Percentiles rank a stretch among this genome's conserved stretches.
These are phyloP conservation scores for Apodemia duryi DNA, from an alignment of 2,888 invertebrate genomes.

Conservation along the genomic window DNA sequence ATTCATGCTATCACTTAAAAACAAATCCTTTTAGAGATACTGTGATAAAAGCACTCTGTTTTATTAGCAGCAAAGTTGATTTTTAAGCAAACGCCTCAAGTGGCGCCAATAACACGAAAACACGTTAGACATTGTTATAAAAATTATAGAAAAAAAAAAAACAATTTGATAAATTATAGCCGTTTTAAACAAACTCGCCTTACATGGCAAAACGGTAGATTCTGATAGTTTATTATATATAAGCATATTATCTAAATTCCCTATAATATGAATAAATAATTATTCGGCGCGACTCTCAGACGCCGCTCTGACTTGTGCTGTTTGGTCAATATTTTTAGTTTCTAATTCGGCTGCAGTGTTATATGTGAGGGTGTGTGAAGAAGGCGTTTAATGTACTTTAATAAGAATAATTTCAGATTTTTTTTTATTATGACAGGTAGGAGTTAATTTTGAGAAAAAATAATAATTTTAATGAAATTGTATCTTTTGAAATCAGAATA, in stretches of 20 bases:
- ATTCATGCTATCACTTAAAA: slow-evolving; percentile 18
- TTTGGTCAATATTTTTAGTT: slow-evolving; percentile 1
- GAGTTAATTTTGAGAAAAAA: background rate
- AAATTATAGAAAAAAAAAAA: slow-evolving; percentile 39
- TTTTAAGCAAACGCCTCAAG: slow-evolving; percentile 21
- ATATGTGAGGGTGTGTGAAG: background rate
- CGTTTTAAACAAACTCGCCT: slow-evolving; percentile 48
- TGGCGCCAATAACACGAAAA: slow-evolving; percentile 46
- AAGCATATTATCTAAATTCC: slow-evolving; percentile 38
- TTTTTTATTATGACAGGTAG: too few species aligned
- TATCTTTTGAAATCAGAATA: too few species aligned
- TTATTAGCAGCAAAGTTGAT: background rate
- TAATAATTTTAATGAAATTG: too few species aligned
- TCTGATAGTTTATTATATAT: slow-evolving; percentile 38
- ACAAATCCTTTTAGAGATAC: background rate
- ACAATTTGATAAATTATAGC: slow-evolving; percentile 40
- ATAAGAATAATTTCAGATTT: background rate
- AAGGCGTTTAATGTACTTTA: background rate
- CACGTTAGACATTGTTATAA: slow-evolving; percentile 37
- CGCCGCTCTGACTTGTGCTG: slow-evolving; percentile 7
- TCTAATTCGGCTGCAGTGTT: slow-evolving; percentile 9
- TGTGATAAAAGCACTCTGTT: background rate
- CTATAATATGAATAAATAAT: slow-evolving; percentile 30
- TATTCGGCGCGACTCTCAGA: slow-evolving; percentile 4
- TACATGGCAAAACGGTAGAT: slow-evolving; percentile 32